Evolutionary conservation across 2,797 vertebrate genomes (phyloP), one percentile per base, ranked within the genome.

Genomic region (Coccyzus lansbergi): DNA sequence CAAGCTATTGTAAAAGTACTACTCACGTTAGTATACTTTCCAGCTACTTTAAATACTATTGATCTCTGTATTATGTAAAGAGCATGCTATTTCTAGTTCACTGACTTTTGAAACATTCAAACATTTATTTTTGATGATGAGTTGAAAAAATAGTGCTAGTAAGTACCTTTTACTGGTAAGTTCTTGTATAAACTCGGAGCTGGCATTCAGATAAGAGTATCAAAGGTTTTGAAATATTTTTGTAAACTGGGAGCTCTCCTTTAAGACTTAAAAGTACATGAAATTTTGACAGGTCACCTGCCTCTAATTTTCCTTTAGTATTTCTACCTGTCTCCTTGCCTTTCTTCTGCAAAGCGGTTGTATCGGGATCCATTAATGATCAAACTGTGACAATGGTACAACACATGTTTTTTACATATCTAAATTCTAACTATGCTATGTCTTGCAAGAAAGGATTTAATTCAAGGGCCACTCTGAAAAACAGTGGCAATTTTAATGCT

Each of bases 41-140:
- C 60, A 97, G 92, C 97, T 98, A 96, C 92, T 98, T 98, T 97
- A 98, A 98, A 98, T 98, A 97, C 97, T 96, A 98, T 97, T 98
- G 97, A 98, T 98, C 97, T 98, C 95, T 85, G 74, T 96, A 96
- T 97, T 98, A 97, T 98, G 97, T 97, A 97, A 97, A 97, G 88
- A 86, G 71, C 89, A 95, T 96, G 70, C 94, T 97, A 96, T 97
- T 97, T 96, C 96, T 96, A 95, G 94, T 92, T 96, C 87, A 86
- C 75, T 97, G 78, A 75, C 86, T 97, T 96, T 97, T 97, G 92
- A 97, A 98, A 97, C 33, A 48, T 62, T 89, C 4, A 15, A 42
- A 42, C 69, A 69, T 76, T 76, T 91, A 55, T 71, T 96, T 90
- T 88, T 96, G 71, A 95, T 95, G 55, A 93, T 88, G 88, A 84